Percentiles rank a stretch among this genome's conserved stretches.
Evolutionary conservation across 2,888 invertebrate species (phyloP).

Genomic region (Sturmia bella): DNA sequence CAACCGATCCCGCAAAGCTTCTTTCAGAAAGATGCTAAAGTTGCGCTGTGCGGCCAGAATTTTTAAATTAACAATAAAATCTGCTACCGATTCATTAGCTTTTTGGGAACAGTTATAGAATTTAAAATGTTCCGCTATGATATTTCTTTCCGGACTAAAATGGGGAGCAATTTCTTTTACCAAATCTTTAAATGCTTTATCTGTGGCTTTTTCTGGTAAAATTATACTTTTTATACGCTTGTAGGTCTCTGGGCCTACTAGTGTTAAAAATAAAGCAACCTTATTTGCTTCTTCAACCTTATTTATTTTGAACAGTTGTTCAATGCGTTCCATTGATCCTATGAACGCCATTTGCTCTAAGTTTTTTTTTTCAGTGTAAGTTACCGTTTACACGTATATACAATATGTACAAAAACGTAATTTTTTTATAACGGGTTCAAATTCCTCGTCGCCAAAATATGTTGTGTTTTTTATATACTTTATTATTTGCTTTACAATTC

Average conservation of each 20-base stretch:
- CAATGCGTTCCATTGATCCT: conserved; percentile 27
- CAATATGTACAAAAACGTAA: too few relatives aligned
- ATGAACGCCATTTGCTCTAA: too few relatives aligned
- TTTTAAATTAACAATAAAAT: conserved; percentile 1
- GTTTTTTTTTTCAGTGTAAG: too few relatives aligned
- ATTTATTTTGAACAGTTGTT: conserved; percentile 39
- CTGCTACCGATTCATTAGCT: conserved; percentile 5
- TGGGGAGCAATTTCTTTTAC: conserved; percentile 29
- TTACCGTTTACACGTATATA: too few relatives aligned
- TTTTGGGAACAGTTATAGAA: conserved; percentile 44
- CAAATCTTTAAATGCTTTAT: conserved; percentile 31
- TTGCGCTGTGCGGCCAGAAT: neutral
- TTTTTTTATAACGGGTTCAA: too few relatives aligned
- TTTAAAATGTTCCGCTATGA: conserved; percentile 36
- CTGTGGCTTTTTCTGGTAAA: conserved; percentile 34
- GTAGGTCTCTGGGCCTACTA: conserved; percentile 45
- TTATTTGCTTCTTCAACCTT: conserved; percentile 12
- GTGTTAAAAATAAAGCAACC: conserved; percentile 30
- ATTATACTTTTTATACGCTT: conserved; percentile 35
- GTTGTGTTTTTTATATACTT: too few relatives aligned
- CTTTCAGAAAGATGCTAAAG: conserved; percentile 23
- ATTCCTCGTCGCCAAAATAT: too few relatives aligned
- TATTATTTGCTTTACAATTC: too few relatives aligned
- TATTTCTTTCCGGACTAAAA: conserved; percentile 41
- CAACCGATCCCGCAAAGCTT: too few relatives aligned